These are phyloP conservation scores for Euthynnus affinis DNA, from an alignment of 2,797 vertebrate species.

Conservation along the genomic window DNA sequence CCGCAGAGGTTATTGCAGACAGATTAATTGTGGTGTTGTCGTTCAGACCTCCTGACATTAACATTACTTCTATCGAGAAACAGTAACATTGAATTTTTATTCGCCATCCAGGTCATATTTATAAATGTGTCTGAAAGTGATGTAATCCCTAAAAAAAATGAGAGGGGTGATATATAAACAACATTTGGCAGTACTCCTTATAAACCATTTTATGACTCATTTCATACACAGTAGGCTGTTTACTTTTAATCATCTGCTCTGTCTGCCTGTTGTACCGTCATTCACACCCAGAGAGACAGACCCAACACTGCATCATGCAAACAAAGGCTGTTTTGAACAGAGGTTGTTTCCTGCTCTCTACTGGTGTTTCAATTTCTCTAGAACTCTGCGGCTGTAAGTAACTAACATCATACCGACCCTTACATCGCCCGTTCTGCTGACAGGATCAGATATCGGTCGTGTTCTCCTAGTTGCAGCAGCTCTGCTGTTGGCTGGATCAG, in stretches of 20 bases:
- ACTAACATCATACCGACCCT: background rate
- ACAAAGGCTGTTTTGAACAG: conserved; percentile 34
- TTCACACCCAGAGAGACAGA: conserved; percentile 19
- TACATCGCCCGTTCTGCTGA: background rate
- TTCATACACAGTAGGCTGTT: conserved; percentile 19
- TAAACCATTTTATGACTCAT: background rate
- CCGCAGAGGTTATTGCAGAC: background rate
- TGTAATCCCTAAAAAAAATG: background rate
- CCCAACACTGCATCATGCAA: conserved; percentile 17
- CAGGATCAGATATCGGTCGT: conserved; percentile 9
- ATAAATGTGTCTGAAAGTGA: background rate
- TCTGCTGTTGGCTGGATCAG: conserved; percentile 35
- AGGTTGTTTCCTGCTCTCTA: conserved; percentile 38
- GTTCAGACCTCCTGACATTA: background rate
- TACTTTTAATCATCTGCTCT: conserved; percentile 23
- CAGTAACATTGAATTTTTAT: background rate
- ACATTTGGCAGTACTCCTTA: background rate
- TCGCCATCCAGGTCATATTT: background rate
- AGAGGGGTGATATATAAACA: background rate
- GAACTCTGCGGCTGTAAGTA: conserved; percentile 22
- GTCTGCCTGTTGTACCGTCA: conserved; percentile 15
- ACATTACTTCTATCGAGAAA: background rate
- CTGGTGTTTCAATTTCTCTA: conserved; percentile 42
- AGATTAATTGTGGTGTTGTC: background rate
- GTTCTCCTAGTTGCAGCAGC: conserved; percentile 1